Base-by-base conservation (phyloP, 2,888 invertebrate genomes). In the Caenorhabditis becei region DNA sequence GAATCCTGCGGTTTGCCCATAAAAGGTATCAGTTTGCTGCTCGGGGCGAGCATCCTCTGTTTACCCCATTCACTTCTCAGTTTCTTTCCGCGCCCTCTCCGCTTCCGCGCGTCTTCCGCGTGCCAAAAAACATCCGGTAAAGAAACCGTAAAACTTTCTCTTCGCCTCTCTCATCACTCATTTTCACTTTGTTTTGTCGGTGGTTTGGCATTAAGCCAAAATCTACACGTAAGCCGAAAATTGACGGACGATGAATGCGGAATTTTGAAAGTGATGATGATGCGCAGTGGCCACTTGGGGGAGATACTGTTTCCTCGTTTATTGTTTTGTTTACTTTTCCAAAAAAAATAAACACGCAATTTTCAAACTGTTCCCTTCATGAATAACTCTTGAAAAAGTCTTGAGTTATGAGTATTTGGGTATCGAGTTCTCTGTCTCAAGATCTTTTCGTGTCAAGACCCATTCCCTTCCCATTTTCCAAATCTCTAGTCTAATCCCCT, bases 201-300 rank as follows among this genome's bases (percentile, higher is more conserved):
- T 7, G 3, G 47, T 24, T 56, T 65, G 49, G 58, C 72, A 72
- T 63, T 72, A 72, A 72, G 72, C 72, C 63, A 58, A 49, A 56
- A 49, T 18, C 58, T 24, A 53, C 53, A 47, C 63, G 63, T 72
- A 72, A 72, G 63, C 72, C 72, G 63, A 72, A 72, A 72, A 72
- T 72, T 72, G 56, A 20, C 16, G 32, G 37, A 20, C 10, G 35
- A 18, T 47, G 47, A 26, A 26, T 41, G 10, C n/a, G 23, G 47
- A 24, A 3, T 23, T 59, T 58, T 37, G 62, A 49, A 63, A 63
- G 24, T 49, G 49, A 61, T 61, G 61, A 32, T 32, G 32, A 4
- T 4, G 24, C 24, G 16, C 26, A 10, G 3, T 5, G 26, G 11
- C 54, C 14, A 4, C 26, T 54, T 24, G 26, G 4, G 11, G 26